phyloP scores from a whole-genome alignment of 2,797 vertebrate genomes.

The Acestrorhynchus altus region DNA sequence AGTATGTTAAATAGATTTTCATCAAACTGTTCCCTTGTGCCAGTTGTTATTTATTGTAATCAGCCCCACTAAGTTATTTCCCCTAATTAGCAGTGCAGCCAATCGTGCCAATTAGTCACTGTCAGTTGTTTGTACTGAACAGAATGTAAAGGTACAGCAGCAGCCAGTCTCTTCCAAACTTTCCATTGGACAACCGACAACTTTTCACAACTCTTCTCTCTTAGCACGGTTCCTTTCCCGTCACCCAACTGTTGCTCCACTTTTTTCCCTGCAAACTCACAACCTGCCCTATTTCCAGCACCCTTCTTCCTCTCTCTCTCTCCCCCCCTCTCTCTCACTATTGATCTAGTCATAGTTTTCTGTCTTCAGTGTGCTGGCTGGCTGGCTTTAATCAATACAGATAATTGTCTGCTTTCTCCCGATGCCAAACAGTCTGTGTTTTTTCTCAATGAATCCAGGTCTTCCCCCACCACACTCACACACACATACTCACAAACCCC shows the following conservation, averaged over 20 bases:
- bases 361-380: conserved; percentile 81
- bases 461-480: conserved; percentile 66
- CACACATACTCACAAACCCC: conserved; percentile 56
- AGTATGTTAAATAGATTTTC: too few species aligned
- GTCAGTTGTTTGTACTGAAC: background rate
- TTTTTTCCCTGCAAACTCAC: conserved; percentile 48
- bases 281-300: conserved; percentile 48
- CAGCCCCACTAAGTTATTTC: too few species aligned
- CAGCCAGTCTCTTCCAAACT: background rate
- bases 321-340: conserved; percentile 69
- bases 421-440: conserved; percentile 81
- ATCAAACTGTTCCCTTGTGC: too few species aligned
- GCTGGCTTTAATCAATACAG: conserved; percentile 88
- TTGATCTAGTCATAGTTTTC: conserved; percentile 85
- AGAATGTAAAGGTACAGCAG: background rate
- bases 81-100: background rate
- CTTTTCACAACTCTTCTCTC: background rate
- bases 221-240: background rate
- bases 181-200: background rate
- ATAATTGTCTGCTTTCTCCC: conserved; percentile 87
- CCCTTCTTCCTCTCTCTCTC: conserved; percentile 54
- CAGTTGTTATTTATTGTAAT: too few species aligned
- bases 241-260: conserved; percentile 48
- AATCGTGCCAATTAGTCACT: too few species aligned
- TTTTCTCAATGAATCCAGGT: conserved; percentile 83